These are phyloP conservation scores for Alviniconcha marisindica DNA, from an alignment of 1,140 invertebrate species.

Conservation along the genomic window DNA sequence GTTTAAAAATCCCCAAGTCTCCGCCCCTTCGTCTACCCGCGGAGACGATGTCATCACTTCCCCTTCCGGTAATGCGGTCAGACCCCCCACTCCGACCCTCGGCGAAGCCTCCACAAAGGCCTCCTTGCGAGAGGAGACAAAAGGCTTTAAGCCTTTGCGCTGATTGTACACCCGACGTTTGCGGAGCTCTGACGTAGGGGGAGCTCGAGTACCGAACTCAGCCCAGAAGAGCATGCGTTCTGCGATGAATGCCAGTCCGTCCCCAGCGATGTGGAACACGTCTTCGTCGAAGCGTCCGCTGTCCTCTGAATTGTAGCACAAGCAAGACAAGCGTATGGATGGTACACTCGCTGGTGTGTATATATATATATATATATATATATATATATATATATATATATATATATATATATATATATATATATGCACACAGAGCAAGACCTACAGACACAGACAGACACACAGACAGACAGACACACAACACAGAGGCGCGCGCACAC, in stretches of 20 bases:
- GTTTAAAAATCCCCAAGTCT: neutral
- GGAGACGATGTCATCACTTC: neutral
- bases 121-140: neutral
- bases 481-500: neutral
- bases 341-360: too few relatives aligned
- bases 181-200: neutral
- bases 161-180: neutral
- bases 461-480: neutral
- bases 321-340: too few relatives aligned
- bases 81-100: neutral
- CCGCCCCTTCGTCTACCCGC: neutral
- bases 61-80: neutral
- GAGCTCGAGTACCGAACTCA: neutral
- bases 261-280: conserved; percentile 22
- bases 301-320: neutral
- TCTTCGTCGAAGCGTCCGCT: neutral
- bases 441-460: neutral
- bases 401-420: neutral
- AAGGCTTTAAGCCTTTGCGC: neutral
- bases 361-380: too few relatives aligned
- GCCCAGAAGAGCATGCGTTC: conserved; percentile 41
- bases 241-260: conserved; percentile 13
- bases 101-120: neutral
- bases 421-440: too few relatives aligned
- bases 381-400: neutral